These are phyloP conservation scores for Drosophila kepulauana DNA, from an alignment of 1,140 invertebrate genomes.

Conservation along the genomic window DNA sequence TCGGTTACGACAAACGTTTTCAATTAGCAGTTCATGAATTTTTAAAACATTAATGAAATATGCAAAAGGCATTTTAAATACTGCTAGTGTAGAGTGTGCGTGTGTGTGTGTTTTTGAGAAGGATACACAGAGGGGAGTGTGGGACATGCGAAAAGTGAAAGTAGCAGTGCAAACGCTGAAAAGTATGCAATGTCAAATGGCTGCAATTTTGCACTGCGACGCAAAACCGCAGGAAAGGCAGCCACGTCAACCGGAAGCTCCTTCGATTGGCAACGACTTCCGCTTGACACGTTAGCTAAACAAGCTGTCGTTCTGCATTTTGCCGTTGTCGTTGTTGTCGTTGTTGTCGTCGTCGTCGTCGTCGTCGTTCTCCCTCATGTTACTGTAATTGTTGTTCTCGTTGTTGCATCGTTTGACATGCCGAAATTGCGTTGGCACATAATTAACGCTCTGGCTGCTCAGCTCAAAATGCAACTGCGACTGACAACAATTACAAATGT, in stretches of 20 bases:
- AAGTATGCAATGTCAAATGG: conserved; percentile 50
- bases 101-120: not conserved
- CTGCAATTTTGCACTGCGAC: conserved; percentile 24
- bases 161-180: conserved; percentile 42
- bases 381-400: conserved; percentile 8
- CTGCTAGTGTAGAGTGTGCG: conserved; percentile 4
- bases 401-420: conserved; percentile 67
- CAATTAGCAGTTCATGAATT: conserved; percentile 84
- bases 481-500: conserved; percentile 83
- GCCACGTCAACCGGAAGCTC: conserved; percentile 58
- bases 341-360: conserved; percentile 19
- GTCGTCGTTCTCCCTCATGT: not conserved
- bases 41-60: conserved; percentile 82
- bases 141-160: conserved; percentile 58
- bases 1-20: conserved; percentile 80
- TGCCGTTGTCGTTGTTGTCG: conserved; percentile 13
- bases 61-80: conserved; percentile 77
- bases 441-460: conserved; percentile 62
- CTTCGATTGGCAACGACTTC: conserved; percentile 83
- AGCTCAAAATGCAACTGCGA: conserved; percentile 48
- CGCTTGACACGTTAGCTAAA: conserved; percentile 68
- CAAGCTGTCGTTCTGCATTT: conserved; percentile 32
- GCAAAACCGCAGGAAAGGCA: conserved; percentile 47
- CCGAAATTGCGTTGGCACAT: conserved; percentile 66
- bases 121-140: not conserved